Evolutionary conservation across 2,888 invertebrate species (phyloP).

Genomic region (Muschampia plurimacula): DNA sequence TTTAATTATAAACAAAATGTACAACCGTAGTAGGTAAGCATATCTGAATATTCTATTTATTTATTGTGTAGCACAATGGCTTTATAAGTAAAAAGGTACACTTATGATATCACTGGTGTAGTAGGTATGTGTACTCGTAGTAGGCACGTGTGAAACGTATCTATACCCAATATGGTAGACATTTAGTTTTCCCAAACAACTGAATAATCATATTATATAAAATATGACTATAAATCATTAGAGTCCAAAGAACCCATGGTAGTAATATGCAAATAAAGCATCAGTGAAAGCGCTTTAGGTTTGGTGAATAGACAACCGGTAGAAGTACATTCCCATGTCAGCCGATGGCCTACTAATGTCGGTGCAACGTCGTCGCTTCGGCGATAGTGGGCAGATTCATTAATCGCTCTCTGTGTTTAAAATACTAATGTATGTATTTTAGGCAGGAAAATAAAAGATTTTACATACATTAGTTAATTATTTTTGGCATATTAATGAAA

Average conservation of each 20-base stretch:
- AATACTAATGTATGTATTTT: neutral
- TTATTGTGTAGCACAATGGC: too few relatives aligned
- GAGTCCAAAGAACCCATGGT: slow-evolving; percentile 2
- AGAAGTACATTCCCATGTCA: slow-evolving; percentile 46
- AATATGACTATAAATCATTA: slow-evolving; percentile 17
- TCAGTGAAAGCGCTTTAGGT: slow-evolving; percentile 62
- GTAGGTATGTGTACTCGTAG: too few relatives aligned
- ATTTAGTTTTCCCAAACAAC: neutral
- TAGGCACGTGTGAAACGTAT: too few relatives aligned
- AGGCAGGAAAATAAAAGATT: neutral
- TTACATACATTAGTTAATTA: too few relatives aligned
- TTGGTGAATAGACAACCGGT: slow-evolving; percentile 57
- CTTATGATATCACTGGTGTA: too few relatives aligned
- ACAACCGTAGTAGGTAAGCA: too few relatives aligned
- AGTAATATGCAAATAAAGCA: slow-evolving; percentile 52
- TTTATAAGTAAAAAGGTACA: too few relatives aligned
- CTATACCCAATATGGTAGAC: too few relatives aligned
- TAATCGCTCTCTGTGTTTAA: neutral
- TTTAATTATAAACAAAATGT: too few relatives aligned
- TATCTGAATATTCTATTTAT: too few relatives aligned
- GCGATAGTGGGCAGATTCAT: slow-evolving; percentile 1
- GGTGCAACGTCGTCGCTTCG: slow-evolving; percentile 9
- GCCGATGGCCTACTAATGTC: slow-evolving; percentile 30
- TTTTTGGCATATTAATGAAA: too few relatives aligned
- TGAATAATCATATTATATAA: neutral